These are phyloP conservation scores for Apogon hyalosoma DNA, from an alignment of 2,797 vertebrate species.

Conservation along the genomic window DNA sequence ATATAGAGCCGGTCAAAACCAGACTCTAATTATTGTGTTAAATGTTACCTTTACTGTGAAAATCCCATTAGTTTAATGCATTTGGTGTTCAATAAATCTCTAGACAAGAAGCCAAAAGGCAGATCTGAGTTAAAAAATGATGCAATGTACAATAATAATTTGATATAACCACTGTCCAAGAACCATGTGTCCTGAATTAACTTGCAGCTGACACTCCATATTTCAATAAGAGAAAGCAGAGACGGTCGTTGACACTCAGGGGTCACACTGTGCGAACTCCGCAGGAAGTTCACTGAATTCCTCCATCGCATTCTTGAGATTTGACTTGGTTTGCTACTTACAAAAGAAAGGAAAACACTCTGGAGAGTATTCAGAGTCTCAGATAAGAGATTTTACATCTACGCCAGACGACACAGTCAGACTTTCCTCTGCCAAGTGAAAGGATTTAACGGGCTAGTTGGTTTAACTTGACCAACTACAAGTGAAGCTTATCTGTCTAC, in stretches of 20 bases:
- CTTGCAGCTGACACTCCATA: accelerated
- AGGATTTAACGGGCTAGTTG: slow-evolving; percentile 26
- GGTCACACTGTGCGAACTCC: slow-evolving; percentile 12
- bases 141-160: background rate
- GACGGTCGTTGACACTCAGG: background rate
- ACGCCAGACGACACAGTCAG: slow-evolving; percentile 3
- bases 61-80: background rate
- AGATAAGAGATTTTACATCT: background rate
- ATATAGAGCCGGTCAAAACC: no score
- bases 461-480: slow-evolving; percentile 20
- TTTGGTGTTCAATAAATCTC: background rate
- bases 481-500: slow-evolving; percentile 19
- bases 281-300: slow-evolving; percentile 52
- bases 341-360: slow-evolving; percentile 2
- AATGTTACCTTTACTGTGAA: slow-evolving; percentile 9
- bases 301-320: slow-evolving; percentile 58
- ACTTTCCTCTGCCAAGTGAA: slow-evolving; percentile 1
- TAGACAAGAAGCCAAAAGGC: background rate
- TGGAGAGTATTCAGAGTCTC: background rate
- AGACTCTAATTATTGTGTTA: no score
- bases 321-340: slow-evolving; percentile 18
- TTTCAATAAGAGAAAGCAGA: slow-evolving; percentile 17
- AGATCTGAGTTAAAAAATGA: background rate
- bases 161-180: background rate
- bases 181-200: slow-evolving; percentile 11